phyloP scores from a whole-genome alignment of 2,113 vertebrate genomes.

The Prietella phreatophila region DNA sequence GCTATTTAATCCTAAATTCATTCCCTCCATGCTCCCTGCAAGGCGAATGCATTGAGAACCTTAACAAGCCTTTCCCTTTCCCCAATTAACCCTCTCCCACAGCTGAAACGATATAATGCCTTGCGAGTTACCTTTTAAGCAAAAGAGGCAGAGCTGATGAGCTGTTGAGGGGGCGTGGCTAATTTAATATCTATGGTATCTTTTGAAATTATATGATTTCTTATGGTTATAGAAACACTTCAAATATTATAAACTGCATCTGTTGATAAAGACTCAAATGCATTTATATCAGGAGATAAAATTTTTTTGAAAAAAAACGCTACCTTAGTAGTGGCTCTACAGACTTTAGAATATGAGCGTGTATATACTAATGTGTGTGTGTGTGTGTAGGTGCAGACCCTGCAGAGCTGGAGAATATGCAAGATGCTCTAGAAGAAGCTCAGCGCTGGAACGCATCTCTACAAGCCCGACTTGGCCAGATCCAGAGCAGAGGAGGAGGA shows the following conservation, averaged over 20 bases:
- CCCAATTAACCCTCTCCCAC: not conserved
- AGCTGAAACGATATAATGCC: not conserved
- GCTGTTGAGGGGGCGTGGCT: not conserved
- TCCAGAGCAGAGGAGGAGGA: constrained; percentile 74
- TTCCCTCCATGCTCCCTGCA: too few relatives aligned
- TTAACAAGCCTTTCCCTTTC: not conserved
- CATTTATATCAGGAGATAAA: not conserved
- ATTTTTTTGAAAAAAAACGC: not conserved
- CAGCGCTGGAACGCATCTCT: constrained; percentile 77
- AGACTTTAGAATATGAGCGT: not conserved
- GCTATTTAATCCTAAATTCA: not conserved
- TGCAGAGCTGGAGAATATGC: constrained; percentile 70
- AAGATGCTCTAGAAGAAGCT: constrained; percentile 75
- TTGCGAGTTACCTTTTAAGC: not conserved
- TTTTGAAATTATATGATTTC: not conserved
- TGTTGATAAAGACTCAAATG: not conserved
- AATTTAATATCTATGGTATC: not conserved
- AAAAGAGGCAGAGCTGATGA: not conserved
- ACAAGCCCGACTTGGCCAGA: constrained; percentile 75
- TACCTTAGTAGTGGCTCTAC: not conserved
- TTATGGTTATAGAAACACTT: not conserved
- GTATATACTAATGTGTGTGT: constrained; percentile 3
- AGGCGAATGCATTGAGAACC: not conserved
- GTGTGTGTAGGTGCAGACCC: constrained; percentile 58
- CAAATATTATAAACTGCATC: not conserved